A percentile compares a stretch with the other conserved stretches of the same genome.
Conservation (phyloP, 2,797 vertebrate genomes). For the Hypotaenidia philippensis region DNA sequence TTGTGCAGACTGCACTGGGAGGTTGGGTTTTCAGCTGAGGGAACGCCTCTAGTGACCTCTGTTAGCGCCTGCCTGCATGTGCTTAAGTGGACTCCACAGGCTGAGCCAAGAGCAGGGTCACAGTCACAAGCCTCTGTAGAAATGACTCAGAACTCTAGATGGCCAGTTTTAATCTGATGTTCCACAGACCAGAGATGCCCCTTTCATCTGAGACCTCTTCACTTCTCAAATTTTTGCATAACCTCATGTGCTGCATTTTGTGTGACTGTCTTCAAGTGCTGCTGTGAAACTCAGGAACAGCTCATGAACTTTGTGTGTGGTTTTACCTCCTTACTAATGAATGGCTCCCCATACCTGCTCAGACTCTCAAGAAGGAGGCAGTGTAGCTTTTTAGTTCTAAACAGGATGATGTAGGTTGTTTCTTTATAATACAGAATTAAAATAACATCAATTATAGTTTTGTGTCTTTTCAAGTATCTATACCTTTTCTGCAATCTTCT, state of each 20-base stretch:
- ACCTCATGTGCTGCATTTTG: neutral
- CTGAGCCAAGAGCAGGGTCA: neutral
- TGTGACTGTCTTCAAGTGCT: neutral
- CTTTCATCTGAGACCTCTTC: neutral
- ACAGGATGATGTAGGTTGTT: neutral
- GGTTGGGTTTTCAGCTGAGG: constrained; percentile 16
- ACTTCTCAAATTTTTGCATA: neutral
- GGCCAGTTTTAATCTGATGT: neutral
- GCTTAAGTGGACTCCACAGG: neutral
- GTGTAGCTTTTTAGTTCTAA: neutral
- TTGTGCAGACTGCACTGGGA: neutral
- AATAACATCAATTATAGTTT: neutral
- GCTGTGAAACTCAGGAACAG: neutral
- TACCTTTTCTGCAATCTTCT: constrained; percentile 8
- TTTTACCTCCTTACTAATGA: neutral
- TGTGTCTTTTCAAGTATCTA: constrained; percentile 19
- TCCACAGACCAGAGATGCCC: neutral
- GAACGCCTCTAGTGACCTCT: neutral
- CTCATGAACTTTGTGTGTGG: neutral
- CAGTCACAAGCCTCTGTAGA: neutral
- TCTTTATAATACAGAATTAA: constrained; percentile 1
- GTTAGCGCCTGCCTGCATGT: neutral
- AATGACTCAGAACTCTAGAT: neutral
- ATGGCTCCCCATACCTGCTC: constrained; percentile 1
- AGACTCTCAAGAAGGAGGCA: neutral